A percentile compares a stretch with the other conserved stretches of the same genome.
Conservation (phyloP, 2,113 vertebrate species). For the Prionailurus viverrinus region DNA sequence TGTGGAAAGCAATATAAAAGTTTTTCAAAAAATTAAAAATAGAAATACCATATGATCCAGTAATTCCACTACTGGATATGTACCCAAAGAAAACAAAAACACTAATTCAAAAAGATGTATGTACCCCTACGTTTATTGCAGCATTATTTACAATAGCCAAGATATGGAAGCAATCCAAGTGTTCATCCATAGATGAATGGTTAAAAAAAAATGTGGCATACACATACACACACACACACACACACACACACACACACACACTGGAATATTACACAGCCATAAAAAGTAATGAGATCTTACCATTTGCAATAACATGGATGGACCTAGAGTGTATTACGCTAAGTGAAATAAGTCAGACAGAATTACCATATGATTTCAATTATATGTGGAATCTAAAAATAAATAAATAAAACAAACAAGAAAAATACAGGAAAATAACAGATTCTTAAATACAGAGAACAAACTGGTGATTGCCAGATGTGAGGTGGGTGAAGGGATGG, state of each 20-base stretch:
- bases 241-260: background rate
- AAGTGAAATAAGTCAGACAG: background rate
- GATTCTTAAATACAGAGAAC: background rate
- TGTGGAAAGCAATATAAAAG: background rate
- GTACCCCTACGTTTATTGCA: background rate
- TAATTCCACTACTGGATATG: background rate
- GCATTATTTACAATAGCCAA: background rate
- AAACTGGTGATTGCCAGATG: background rate
- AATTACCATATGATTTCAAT: background rate
- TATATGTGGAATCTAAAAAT: background rate
- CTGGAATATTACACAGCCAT: background rate
- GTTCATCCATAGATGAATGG: background rate
- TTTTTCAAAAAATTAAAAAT: background rate
- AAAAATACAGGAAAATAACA: background rate
- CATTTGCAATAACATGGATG: background rate
- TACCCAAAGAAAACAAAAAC: background rate
- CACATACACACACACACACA: background rate
- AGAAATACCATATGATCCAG: background rate
- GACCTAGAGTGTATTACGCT: background rate
- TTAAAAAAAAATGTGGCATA: background rate
- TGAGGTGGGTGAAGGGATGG: background rate
- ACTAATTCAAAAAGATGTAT: background rate
- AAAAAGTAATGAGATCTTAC: background rate
- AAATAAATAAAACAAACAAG: background rate
- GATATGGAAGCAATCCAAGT: background rate